Evolutionary conservation across 1,140 invertebrate genomes (phyloP).

Genomic region (Penaeus vannamei): DNA sequence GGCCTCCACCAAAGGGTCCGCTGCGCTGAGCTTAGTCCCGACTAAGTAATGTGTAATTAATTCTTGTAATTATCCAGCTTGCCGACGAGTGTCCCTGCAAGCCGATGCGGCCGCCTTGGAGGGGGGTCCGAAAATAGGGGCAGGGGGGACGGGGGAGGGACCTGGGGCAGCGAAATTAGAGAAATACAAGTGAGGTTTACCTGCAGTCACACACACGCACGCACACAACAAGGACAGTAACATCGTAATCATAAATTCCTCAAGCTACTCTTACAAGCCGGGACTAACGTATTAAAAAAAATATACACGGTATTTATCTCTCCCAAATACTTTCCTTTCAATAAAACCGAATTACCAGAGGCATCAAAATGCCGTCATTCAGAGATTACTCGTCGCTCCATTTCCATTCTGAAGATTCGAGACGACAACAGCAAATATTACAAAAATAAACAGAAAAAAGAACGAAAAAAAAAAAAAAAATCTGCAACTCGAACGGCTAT

Average conservation of each 20-base stretch:
- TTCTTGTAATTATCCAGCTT: conserved; percentile 61
- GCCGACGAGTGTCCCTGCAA: conserved; percentile 40
- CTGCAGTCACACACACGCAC: background rate
- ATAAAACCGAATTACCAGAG: no score
- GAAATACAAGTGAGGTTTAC: background rate
- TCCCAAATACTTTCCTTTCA: no score
- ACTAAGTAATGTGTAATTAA: conserved; percentile 64
- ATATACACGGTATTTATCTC: no score
- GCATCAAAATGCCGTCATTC: no score
- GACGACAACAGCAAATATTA: no score
- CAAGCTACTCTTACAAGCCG: no score
- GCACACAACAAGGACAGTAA: background rate
- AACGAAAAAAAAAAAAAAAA: no score
- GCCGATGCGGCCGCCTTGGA: conserved; percentile 20
- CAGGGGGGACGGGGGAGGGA: background rate
- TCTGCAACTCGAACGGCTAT: no score
- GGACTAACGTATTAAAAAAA: no score
- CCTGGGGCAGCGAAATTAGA: background rate
- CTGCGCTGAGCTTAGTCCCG: conserved; percentile 41
- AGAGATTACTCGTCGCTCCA: no score
- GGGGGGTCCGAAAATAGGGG: background rate
- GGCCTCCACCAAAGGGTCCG: conserved; percentile 52
- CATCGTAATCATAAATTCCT: background rate
- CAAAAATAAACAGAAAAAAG: no score
- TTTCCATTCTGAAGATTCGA: no score